Evolutionary conservation across 2,113 vertebrate genomes (phyloP).

Genomic region (Cryptomyrus ogoouensis): DNA sequence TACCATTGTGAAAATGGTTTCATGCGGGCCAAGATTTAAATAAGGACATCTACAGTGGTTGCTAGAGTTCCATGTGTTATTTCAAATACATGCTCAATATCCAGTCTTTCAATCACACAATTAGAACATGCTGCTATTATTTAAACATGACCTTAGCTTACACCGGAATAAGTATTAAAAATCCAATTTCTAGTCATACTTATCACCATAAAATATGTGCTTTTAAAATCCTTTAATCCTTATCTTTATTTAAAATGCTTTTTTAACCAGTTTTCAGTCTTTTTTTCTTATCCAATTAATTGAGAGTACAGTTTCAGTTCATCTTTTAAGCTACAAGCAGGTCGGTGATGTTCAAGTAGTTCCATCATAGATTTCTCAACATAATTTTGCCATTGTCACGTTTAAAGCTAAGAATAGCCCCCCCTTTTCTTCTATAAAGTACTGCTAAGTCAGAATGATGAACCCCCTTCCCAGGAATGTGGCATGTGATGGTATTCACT

Average conservation of each 20-base stretch:
- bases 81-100: neutral
- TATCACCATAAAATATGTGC: neutral
- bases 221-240: neutral
- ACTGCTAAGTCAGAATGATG: neutral
- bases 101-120: neutral
- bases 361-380: neutral
- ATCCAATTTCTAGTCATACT: neutral
- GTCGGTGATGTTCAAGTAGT: neutral
- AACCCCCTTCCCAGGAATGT: neutral
- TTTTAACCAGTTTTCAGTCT: neutral
- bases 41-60: neutral
- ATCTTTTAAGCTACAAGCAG: neutral
- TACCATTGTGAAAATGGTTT: neutral
- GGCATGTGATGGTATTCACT: neutral
- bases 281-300: neutral
- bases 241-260: neutral
- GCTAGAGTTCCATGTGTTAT: neutral
- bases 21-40: neutral
- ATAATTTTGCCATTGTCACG: neutral
- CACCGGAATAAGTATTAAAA: neutral
- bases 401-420: neutral
- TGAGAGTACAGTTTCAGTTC: neutral
- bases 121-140: neutral
- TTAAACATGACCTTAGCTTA: neutral
- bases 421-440: neutral